Evolutionary conservation across 2,797 vertebrate genomes (phyloP), one percentile per base, ranked within the genome.

Genomic region (Anguilla obscura): DNA sequence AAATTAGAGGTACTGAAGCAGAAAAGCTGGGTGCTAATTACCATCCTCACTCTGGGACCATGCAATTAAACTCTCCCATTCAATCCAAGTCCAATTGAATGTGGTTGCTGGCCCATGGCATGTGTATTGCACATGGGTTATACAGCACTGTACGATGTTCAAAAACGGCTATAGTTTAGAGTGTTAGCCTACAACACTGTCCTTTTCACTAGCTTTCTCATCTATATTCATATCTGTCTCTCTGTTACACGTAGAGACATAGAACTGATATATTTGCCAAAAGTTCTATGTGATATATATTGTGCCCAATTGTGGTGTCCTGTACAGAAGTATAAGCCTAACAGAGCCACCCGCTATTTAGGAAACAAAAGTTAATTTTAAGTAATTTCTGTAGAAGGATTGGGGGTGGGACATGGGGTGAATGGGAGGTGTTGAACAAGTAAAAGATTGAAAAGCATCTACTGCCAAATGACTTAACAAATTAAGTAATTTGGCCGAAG

Each of bases 61-160:
- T 50, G 79, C 40, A 82, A 24, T 50, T 82, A n/a, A 82, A 82
- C 45, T 36, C 40, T 50, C 76, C 58, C 24, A n/a, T 66, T 3
- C 16, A 12, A 71, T 79, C 87, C 85, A 85, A 86, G 80, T 88
- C 58, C 89, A 88, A 21, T 69, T 8, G 83, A 85, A 91, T 66
- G 40, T 79, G 88, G 86, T 8, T 50, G 90, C 87, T 86, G 5
- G 45, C 86, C 82, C 58, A 91, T 90, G 85, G 88, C 95, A 95
- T 94, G 92, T 95, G 95, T 88, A 86, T 89, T 89, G 90, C 93
- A 95, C 91, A 94, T 95, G 93, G 91, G 87, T 86, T 86, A 92
- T 85, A 88, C 87, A 87, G 45, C 24, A 87, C 89, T 90, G 91
- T 91, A 87, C 88, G 91, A 86, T 86, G 83, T 88, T 85, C 69